A percentile compares a stretch with the other conserved stretches of the same genome.
These are phyloP conservation scores for Phalacrocorax brasilianus DNA, from an alignment of 2,113 vertebrate genomes.

Conservation along the genomic window DNA sequence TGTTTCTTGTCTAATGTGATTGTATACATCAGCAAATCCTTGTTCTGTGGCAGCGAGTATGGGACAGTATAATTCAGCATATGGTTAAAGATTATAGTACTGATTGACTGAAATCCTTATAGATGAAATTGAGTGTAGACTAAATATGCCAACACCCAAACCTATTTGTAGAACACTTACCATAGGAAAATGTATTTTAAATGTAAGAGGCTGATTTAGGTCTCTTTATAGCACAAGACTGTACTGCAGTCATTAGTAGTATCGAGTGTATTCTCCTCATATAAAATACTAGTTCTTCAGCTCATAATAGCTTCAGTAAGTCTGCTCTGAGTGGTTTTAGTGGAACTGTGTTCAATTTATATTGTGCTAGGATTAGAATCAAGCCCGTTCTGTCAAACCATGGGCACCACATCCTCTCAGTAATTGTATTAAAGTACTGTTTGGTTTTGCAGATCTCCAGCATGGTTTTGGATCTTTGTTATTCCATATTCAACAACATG, in stretches of 20 bases:
- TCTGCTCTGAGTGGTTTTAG: neutral
- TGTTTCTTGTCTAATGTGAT: neutral
- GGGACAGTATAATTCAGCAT: neutral
- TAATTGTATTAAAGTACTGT: neutral
- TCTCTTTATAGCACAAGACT: neutral
- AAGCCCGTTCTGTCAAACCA: neutral
- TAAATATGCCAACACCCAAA: neutral
- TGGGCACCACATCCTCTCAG: too few species aligned
- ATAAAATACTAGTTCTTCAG: neutral
- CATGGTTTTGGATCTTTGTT: conserved; percentile 70
- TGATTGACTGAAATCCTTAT: neutral
- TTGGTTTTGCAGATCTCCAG: conserved; percentile 56
- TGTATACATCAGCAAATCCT: neutral
- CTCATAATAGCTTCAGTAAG: neutral
- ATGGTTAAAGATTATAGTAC: neutral
- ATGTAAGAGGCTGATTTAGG: neutral
- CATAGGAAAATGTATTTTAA: neutral
- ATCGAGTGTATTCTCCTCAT: neutral
- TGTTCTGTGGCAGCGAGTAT: neutral
- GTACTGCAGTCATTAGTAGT: neutral
- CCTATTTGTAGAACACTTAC: neutral
- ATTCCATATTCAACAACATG: conserved; percentile 65
- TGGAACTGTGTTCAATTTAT: neutral
- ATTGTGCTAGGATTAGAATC: neutral
- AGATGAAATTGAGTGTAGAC: neutral